These are phyloP conservation scores for Epirrhoe tristata DNA, from an alignment of 2,888 invertebrate species.

Conservation along the genomic window DNA sequence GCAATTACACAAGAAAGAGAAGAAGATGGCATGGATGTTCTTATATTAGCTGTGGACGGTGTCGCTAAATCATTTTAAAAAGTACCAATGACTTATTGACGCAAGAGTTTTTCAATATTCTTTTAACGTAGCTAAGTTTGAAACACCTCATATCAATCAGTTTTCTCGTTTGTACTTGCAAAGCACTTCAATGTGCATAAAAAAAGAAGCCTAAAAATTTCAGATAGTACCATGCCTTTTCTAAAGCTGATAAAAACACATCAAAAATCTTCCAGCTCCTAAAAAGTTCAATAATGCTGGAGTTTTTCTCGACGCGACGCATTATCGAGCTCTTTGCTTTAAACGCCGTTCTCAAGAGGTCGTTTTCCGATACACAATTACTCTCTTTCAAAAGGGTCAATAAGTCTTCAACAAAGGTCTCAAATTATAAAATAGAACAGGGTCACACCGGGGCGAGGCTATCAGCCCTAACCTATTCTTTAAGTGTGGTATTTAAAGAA, in stretches of 20 bases:
- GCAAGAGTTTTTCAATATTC: no score
- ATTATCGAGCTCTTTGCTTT: conserved; percentile 46
- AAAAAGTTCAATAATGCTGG: conserved; percentile 30
- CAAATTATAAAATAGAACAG: conserved; percentile 43
- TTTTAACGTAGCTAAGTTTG: no score
- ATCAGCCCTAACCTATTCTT: neutral
- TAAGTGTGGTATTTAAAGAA: neutral
- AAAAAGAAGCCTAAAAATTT: neutral
- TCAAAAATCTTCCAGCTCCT: conserved; percentile 2
- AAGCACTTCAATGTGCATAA: no score
- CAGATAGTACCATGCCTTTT: neutral
- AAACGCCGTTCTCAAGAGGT: conserved; percentile 47
- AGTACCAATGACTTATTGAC: no score
- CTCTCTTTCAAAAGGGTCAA: conserved; percentile 56
- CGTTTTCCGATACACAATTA: conserved; percentile 56
- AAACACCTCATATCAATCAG: no score
- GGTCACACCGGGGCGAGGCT: conserved; percentile 16
- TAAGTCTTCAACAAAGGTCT: conserved; percentile 54
- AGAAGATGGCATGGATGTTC: no score
- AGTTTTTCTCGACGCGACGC: conserved; percentile 43
- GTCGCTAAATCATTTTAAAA: no score
- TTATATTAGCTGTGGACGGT: no score
- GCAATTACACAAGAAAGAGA: no score
- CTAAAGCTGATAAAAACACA: neutral
- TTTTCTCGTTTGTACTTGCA: no score